phyloP scores from a whole-genome alignment of 2,888 invertebrate genomes.

The Smittia sp. region DNA sequence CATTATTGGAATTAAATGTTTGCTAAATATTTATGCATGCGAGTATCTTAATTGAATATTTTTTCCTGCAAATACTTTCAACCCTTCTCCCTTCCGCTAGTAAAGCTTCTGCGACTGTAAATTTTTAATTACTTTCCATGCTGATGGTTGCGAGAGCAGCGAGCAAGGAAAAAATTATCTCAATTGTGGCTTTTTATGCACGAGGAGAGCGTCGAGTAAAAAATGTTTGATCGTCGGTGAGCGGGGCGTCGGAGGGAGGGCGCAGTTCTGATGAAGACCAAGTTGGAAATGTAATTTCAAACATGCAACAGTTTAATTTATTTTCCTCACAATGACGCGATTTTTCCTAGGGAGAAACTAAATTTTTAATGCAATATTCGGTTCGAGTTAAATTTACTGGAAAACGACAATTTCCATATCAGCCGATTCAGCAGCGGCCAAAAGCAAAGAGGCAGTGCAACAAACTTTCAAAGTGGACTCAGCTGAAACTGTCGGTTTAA shows the following conservation, averaged over 20 bases:
- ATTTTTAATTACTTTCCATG: conserved; percentile 31
- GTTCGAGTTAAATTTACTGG: conserved; percentile 34
- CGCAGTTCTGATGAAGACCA: background rate
- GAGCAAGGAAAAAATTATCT: conserved; percentile 28
- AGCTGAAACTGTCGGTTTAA: too few species aligned
- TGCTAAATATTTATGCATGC: conserved; percentile 33
- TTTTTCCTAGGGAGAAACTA: background rate
- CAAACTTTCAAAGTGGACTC: too few species aligned
- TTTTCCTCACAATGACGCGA: background rate
- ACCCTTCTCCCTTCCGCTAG: background rate
- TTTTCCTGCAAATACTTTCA: background rate
- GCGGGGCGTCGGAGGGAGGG: background rate
- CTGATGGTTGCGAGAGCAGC: background rate
- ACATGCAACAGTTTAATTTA: conserved; percentile 39
- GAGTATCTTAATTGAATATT: conserved; percentile 33
- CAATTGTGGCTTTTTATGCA: conserved; percentile 31
- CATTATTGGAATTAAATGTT: conserved; percentile 26
- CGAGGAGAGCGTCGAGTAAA: background rate
- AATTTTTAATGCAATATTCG: conserved; percentile 37
- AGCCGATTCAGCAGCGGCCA: background rate
- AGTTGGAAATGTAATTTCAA: conserved; percentile 36
- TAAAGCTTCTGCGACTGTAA: background rate
- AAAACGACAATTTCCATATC: conserved; percentile 38
- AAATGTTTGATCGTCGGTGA: too few species aligned
- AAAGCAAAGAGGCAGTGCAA: too few species aligned